phyloP scores from a whole-genome alignment of 2,888 invertebrate species.

The Drosophila planitibia region DNA sequence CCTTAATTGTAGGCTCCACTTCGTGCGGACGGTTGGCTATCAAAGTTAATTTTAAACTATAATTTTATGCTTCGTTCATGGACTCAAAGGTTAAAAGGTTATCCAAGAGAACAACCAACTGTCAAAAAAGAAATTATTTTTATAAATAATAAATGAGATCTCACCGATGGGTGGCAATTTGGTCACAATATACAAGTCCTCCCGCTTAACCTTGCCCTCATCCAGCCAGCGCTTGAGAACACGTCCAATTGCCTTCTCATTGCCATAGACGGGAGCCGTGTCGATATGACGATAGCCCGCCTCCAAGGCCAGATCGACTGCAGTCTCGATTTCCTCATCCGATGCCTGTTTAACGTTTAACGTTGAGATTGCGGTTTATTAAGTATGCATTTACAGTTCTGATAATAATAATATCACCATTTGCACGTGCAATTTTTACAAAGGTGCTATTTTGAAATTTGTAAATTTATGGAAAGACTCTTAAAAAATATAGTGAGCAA shows the following conservation, averaged over 20 bases:
- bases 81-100: not conserved
- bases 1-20: conserved; percentile 89
- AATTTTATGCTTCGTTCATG: not conserved
- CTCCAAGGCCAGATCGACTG: conserved; percentile 89
- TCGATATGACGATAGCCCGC: conserved; percentile 94
- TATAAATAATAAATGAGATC: conserved; percentile 2
- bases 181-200: conserved; percentile 93
- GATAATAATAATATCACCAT: not conserved
- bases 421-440: not conserved
- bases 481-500: not conserved
- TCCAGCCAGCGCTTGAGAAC: conserved; percentile 90
- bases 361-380: conserved; percentile 44
- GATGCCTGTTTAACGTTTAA: conserved; percentile 86
- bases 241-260: conserved; percentile 91
- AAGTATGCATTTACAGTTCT: not conserved
- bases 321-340: conserved; percentile 88
- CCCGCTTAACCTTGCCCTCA: conserved; percentile 89
- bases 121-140: not conserved
- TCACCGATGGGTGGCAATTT: conserved; percentile 90
- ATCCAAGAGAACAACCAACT: not conserved
- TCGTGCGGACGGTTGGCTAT: conserved; percentile 88
- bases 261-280: conserved; percentile 91
- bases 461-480: not conserved
- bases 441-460: not conserved
- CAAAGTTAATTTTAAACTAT: no score